These are phyloP conservation scores for Hypselothyrea guttata DNA, from an alignment of 2,888 invertebrate genomes.

Conservation along the genomic window DNA sequence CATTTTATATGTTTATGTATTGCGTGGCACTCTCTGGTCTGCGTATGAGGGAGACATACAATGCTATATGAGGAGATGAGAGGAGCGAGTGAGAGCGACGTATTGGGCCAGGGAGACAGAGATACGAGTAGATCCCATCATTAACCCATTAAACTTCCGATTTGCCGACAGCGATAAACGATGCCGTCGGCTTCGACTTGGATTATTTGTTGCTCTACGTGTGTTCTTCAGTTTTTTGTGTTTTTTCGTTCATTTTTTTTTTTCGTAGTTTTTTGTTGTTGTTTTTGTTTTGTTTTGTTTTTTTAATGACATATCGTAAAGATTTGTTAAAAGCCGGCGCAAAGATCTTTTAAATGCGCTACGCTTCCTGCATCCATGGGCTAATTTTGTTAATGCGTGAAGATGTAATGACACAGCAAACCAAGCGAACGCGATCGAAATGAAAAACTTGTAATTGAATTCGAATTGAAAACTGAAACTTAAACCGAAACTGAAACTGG, in stretches of 20 bases:
- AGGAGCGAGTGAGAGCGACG: neutral
- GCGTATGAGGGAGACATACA: conserved; percentile 1
- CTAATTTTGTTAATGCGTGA: conserved; percentile 61
- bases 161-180: conserved; percentile 78
- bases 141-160: conserved; percentile 77
- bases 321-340: conserved; percentile 73
- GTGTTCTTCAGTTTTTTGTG: conserved; percentile 9
- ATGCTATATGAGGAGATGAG: neutral
- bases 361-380: conserved; percentile 67
- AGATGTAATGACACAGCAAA: conserved; percentile 39
- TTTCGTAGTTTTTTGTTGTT: conserved; percentile 21
- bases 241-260: conserved; percentile 22
- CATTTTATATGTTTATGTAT: conserved; percentile 76
- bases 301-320: conserved; percentile 78
- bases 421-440: neutral
- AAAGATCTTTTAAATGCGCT: conserved; percentile 64
- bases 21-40: conserved; percentile 30
- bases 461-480: neutral
- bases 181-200: conserved; percentile 36
- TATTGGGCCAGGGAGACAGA: conserved; percentile 3
- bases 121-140: conserved; percentile 50
- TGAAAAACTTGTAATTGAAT: conserved; percentile 32
- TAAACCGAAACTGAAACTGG: neutral
- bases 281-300: conserved; percentile 14
- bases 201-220: conserved; percentile 11